Evolutionary conservation across 1,140 invertebrate species (phyloP).

Genomic region (Aphelinus atriplicis): DNA sequence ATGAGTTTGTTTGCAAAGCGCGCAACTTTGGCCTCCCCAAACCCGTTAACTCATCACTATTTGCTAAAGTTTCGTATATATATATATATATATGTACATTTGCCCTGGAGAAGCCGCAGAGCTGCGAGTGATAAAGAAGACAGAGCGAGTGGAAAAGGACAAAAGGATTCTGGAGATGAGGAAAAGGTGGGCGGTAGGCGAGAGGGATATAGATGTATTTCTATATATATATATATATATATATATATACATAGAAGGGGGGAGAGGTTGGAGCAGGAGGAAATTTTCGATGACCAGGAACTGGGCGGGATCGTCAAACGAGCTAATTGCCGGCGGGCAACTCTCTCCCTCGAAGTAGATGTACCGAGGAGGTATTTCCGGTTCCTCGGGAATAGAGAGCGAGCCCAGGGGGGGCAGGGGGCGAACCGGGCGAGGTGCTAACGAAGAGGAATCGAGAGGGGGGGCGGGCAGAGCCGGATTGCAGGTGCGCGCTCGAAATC

Average conservation of each 20-base stretch:
- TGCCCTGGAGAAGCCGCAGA: no score
- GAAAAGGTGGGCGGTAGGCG: no score
- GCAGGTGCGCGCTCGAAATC: slow-evolving; percentile 30
- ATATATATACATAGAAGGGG: not conserved
- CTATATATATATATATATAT: no score
- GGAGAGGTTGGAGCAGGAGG: not conserved
- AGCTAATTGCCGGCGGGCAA: slow-evolving; percentile 45
- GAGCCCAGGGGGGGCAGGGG: not conserved
- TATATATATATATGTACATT: no score
- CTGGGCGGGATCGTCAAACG: slow-evolving; percentile 41
- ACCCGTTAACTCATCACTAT: no score
- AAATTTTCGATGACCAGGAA: slow-evolving; percentile 30
- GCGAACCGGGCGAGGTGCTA: not conserved
- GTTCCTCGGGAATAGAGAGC: not conserved
- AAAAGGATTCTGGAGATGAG: no score
- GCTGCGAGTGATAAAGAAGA: no score
- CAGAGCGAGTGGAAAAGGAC: no score
- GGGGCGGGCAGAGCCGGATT: not conserved
- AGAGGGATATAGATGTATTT: not conserved
- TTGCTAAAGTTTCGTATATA: no score
- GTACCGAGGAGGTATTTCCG: slow-evolving; percentile 37
- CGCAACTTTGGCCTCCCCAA: no score
- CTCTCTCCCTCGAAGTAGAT: slow-evolving; percentile 19
- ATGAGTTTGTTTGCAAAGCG: no score
- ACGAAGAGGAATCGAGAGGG: slow-evolving; percentile 36